Evolutionary conservation across 2,888 invertebrate species (phyloP), one percentile per base, ranked within the genome.

Genomic region (Andrena bicolor): DNA sequence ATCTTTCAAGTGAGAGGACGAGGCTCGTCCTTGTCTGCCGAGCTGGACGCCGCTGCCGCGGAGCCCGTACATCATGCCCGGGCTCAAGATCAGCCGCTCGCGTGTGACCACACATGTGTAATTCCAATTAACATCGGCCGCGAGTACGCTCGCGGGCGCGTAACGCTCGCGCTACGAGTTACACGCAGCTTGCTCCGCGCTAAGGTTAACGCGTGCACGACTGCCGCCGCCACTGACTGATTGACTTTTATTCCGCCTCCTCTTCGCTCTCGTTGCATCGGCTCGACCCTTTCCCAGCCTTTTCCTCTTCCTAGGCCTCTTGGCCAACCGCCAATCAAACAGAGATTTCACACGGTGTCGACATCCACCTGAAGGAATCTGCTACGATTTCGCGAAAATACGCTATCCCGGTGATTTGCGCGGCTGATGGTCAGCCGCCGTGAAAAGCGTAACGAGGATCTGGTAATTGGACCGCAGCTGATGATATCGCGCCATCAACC

Each of bases 51-150:
- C 83, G 77, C 73, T 41, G 80, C 77, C 63, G 74, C 76, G 61
- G 68, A 53, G 56, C 82, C 78, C 83, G 86, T 86, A 82, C 78
- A 87, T 80, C 77, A 80, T 80, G 83, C 73, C 58, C 76, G 49
- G 78, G 69, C 87, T 86, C 84, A 88, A 88, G 87, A 89, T 87
- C 86, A 86, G 82, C 71, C 80, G 73, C 81, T 86, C 85, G 83
- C 87, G 85, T 87, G 80, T 87, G 86, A 87, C 84, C 88, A 88
- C 89, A 88, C 86, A 84, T 86, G 88, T 86, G 88, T 88, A 87
- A 88, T 89, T 89, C 88, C 88, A 89, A 88, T 89, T 89, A 88
- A 89, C 90, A 85, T 86, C 76, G 80, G 60, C 65, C 68, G 60
- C 58, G 41, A 58, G 53, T 30, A 32, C 5, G 66, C n/a, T 41